A percentile compares a stretch with the other conserved stretches of the same genome.
Conservation (phyloP, 2,888 invertebrate species). For the Habrosyne pyritoides region DNA sequence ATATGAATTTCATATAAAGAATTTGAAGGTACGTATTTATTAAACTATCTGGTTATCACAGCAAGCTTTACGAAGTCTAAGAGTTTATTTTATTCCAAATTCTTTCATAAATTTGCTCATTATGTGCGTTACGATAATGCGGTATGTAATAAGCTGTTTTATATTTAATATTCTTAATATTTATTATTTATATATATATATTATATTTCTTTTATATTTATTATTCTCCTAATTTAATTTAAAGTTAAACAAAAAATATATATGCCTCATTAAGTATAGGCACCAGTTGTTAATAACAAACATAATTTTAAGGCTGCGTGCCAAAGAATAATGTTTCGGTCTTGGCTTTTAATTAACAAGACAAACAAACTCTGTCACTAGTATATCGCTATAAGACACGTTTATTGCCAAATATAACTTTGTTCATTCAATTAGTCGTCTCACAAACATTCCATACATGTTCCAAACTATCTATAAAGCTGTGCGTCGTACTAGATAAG, state of each 20-base stretch:
- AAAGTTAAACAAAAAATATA: neutral
- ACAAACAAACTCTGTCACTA: neutral
- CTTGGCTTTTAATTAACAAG: slow-evolving; percentile 32
- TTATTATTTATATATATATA: too few species aligned
- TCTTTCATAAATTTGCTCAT: too few species aligned
- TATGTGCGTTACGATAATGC: too few species aligned
- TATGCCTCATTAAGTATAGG: slow-evolving; percentile 24
- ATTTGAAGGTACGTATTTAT: too few species aligned
- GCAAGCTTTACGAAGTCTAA: too few species aligned
- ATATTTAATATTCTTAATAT: too few species aligned
- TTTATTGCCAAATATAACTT: neutral
- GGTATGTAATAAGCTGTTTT: too few species aligned
- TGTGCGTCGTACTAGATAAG: neutral
- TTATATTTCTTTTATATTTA: too few species aligned
- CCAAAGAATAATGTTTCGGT: slow-evolving; percentile 35
- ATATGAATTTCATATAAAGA: too few species aligned
- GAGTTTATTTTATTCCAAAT: too few species aligned
- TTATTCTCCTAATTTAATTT: neutral
- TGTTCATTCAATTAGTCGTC: neutral
- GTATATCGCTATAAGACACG: neutral
- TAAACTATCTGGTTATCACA: too few species aligned
- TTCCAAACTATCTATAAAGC: slow-evolving; percentile 1
- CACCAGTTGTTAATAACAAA: slow-evolving; percentile 25
- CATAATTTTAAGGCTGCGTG: slow-evolving; percentile 33
- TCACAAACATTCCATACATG: neutral